Evolutionary conservation across 2,113 vertebrate species (phyloP).

Genomic region (Steatornis caripensis): DNA sequence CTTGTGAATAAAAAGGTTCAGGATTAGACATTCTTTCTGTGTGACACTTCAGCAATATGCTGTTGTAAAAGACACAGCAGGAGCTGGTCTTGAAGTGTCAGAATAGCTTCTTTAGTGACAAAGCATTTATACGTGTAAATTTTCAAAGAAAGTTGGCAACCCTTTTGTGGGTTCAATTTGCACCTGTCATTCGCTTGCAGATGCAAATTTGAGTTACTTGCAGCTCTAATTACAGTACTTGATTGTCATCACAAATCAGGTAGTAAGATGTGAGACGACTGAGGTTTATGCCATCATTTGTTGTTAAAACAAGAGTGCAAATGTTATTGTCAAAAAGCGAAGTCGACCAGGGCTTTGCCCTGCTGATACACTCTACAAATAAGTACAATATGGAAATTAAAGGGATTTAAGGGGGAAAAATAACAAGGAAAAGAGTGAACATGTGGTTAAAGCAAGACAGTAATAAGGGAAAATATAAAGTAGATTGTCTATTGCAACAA

Average conservation of each 20-base stretch:
- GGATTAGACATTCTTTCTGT: constrained; percentile 40
- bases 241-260: constrained; percentile 52
- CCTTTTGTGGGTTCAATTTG: constrained; percentile 49
- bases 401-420: not conserved
- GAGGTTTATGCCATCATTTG: constrained; percentile 3
- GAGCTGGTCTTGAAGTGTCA: constrained; percentile 31
- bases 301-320: constrained; percentile 35
- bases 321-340: not conserved
- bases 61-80: constrained; percentile 41
- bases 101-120: constrained; percentile 41
- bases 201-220: constrained; percentile 45
- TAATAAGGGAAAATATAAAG: not conserved
- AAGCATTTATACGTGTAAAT: constrained; percentile 51
- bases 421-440: not conserved
- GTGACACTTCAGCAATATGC: constrained; percentile 27
- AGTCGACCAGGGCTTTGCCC: not conserved
- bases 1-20: constrained; percentile 12
- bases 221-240: constrained; percentile 46
- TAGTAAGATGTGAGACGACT: constrained; percentile 13
- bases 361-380: not conserved
- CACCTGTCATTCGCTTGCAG: constrained; percentile 34
- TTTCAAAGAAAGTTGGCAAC: constrained; percentile 42
- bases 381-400: not conserved
- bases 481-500: not conserved
- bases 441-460: not conserved